Percentiles rank a stretch among this genome's conserved stretches.
Evolutionary conservation across 2,797 vertebrate genomes (phyloP).

Genomic region (Nyctalus aviator): DNA sequence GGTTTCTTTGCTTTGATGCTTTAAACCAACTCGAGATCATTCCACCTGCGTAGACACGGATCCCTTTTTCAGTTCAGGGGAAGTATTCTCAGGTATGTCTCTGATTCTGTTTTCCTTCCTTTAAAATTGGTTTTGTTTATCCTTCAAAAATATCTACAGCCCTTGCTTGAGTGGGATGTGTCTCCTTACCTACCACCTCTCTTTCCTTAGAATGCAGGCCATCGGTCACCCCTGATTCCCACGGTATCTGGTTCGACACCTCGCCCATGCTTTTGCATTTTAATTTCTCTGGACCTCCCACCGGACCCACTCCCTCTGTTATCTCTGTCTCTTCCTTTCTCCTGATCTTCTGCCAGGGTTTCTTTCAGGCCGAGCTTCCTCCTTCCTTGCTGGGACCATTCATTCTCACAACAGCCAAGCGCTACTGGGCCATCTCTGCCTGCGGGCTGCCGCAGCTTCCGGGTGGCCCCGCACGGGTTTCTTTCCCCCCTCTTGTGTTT

Average conservation of each 20-base stretch:
- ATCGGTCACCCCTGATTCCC: neutral
- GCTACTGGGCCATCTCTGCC: neutral
- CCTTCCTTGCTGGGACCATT: neutral
- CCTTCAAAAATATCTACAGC: neutral
- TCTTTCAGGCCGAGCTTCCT: neutral
- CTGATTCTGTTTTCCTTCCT: neutral
- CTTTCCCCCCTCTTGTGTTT: neutral
- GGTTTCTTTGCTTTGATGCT: neutral
- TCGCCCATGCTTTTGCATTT: neutral
- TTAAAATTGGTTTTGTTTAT: neutral
- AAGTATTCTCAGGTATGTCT: neutral
- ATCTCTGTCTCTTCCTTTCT: too few relatives aligned
- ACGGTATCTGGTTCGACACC: neutral
- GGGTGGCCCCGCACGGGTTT: fast-evolving
- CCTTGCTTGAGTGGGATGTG: neutral
- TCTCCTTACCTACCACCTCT: neutral
- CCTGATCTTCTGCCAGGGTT: neutral
- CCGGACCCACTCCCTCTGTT: neutral
- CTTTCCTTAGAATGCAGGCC: too few relatives aligned
- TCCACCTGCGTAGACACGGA: neutral
- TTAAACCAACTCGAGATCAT: neutral
- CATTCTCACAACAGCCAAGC: fast-evolving
- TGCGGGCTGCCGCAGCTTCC: fast-evolving
- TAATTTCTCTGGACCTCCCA: neutral
- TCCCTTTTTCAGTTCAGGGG: neutral